Evolutionary conservation across 2,797 vertebrate species (phyloP), one percentile per base, ranked within the genome.

Genomic region (Rousettus madagascariensis): DNA sequence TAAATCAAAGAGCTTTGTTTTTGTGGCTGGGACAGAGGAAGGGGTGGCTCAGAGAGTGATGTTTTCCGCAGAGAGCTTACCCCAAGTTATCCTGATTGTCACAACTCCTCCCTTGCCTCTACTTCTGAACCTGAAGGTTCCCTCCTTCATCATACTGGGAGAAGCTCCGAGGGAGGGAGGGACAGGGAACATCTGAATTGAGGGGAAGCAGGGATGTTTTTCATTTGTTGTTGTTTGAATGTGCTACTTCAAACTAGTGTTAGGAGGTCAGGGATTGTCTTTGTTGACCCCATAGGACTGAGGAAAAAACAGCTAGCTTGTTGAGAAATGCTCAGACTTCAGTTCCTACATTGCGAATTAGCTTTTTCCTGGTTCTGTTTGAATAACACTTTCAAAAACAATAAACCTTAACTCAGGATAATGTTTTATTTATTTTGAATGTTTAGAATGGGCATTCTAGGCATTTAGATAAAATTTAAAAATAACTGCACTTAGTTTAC

Each of bases 351-450:
- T 74, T 79, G 61, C 65, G 19, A 92, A 51, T 53, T 43, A 69
- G 20, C 28, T 83, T 90, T 83, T 68, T 74, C 30, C 10, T 78
- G 16, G 7, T 83, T 85, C 80, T 83, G 57, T n/a, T 71, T 43
- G 53, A 92, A 88, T 3, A 77, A 80, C 8, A 71, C 30, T 90
- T 66, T 49, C 8, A 65, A 95, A 94, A 87, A 84, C 38, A 43
- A 91, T 79, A 95, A 85, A 82, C 53, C 30, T 91, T 57, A 86
- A 87, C 41, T 72, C 15, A 55, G 38, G 33, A 33, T 78, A 84
- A 65, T 36, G 9, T 77, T 84, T 59, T 74, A 66, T 72, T 79
- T 83, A 71, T 80, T 72, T 43, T 30, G 13, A 43, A 63, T 55
- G 11, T 71, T 79, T 82, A 43, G 19, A 84, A 92, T 89, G 46